A percentile compares a stretch with the other conserved stretches of the same genome.
These are phyloP conservation scores for Philopedon plagiatum DNA, from an alignment of 2,888 invertebrate genomes.

Conservation along the genomic window DNA sequence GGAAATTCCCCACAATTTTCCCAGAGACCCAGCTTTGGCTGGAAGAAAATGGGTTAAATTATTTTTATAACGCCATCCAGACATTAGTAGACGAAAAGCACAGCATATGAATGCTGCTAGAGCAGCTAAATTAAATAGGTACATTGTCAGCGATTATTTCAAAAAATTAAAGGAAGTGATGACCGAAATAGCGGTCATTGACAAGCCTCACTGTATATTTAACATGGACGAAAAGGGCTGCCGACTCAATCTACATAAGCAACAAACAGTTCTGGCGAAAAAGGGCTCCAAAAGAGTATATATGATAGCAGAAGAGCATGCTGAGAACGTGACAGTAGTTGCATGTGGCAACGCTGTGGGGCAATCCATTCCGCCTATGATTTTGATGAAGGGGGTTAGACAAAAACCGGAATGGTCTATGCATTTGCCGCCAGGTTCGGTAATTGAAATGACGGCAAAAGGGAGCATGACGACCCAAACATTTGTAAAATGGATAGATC, in stretches of 20 bases:
- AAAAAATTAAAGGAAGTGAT: neutral
- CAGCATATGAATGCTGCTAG: slow-evolving; percentile 10
- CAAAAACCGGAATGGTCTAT: slow-evolving; percentile 52
- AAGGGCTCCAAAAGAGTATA: slow-evolving; percentile 43
- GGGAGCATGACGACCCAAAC: slow-evolving; percentile 56
- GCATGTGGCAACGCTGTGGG: slow-evolving; percentile 60
- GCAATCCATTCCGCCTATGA: slow-evolving; percentile 57
- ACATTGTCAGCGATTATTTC: neutral
- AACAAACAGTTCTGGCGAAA: neutral
- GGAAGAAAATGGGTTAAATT: too few relatives aligned
- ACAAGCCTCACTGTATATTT: slow-evolving; percentile 16
- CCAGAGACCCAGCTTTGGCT: neutral
- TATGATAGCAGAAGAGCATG: slow-evolving; percentile 59
- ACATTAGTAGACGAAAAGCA: neutral
- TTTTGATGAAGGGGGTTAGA: slow-evolving; percentile 57
- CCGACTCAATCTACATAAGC: slow-evolving; percentile 6
- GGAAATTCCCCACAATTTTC: slow-evolving; percentile 17
- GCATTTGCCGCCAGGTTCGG: slow-evolving; percentile 54
- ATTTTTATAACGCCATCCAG: slow-evolving; percentile 10
- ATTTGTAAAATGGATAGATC: slow-evolving; percentile 45
- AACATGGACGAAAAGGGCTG: neutral
- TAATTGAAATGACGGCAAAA: slow-evolving; percentile 55
- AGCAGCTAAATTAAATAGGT: neutral
- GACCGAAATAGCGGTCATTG: neutral
- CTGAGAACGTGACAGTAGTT: slow-evolving; percentile 61